A percentile compares a stretch with the other conserved stretches of the same genome.
phyloP scores from a whole-genome alignment of 1,140 invertebrate genomes.

The Dolichoris vasculosae region DNA sequence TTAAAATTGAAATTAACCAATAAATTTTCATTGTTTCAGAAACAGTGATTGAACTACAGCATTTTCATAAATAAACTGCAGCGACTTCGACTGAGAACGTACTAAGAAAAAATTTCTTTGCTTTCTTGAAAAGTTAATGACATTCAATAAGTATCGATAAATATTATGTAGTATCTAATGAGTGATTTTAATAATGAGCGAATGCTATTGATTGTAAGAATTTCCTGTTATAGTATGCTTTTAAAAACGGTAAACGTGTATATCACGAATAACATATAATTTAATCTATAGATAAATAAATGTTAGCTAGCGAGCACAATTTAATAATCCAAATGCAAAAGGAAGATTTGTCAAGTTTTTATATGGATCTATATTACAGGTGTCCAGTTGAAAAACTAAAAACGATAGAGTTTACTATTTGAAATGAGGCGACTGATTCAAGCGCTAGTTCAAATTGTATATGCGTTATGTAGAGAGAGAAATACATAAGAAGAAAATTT shows the following conservation, averaged over 20 bases:
- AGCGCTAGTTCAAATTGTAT: constrained; percentile 68
- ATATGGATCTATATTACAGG: neutral
- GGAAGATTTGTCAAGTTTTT: neutral
- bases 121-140: neutral
- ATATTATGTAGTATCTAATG: neutral
- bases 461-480: constrained; percentile 62
- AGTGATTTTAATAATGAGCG: neutral
- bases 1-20: neutral
- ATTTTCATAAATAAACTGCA: neutral
- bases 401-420: neutral
- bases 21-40: neutral
- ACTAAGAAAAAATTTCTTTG: neutral
- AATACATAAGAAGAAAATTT: neutral
- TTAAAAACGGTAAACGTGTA: too few relatives aligned
- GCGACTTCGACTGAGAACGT: neutral
- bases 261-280: neutral
- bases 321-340: neutral
- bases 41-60: neutral
- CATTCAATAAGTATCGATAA: neutral
- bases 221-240: too few relatives aligned
- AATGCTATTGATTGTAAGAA: neutral
- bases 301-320: neutral
- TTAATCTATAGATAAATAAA: neutral
- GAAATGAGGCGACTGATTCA: constrained; percentile 67
- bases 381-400: neutral